Conservation (phyloP, 2,797 vertebrate genomes). For the Melanotaenia boesemani region DNA sequence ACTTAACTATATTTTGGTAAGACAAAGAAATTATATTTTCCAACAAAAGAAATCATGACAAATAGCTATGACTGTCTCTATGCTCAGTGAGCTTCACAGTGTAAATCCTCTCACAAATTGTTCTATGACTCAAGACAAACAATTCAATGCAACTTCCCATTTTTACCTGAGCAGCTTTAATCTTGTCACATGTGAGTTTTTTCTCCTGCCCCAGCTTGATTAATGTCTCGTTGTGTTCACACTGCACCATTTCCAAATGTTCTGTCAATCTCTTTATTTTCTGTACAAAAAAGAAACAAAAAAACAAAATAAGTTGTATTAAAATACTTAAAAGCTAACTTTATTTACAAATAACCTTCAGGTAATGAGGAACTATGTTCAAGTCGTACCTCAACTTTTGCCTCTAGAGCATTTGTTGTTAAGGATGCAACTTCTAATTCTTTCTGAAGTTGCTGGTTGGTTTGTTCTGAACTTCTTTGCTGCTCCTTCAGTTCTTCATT, state of each 20-base stretch:
- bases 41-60: conserved; percentile 20
- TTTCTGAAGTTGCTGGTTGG: conserved; percentile 63
- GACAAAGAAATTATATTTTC: conserved; percentile 27
- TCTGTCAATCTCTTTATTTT: conserved; percentile 45
- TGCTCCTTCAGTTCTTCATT: conserved; percentile 49
- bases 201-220: conserved; percentile 50
- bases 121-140: conserved; percentile 19
- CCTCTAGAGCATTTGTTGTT: conserved; percentile 55
- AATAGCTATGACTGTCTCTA: conserved; percentile 23
- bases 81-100: conserved; percentile 33
- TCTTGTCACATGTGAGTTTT: conserved; percentile 41
- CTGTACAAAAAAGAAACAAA: conserved; percentile 37
- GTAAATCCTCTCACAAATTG: conserved; percentile 36
- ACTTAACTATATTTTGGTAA: conserved; percentile 8
- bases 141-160: conserved; percentile 5
- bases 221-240: conserved; percentile 47
- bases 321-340: background rate
- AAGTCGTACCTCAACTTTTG: conserved; percentile 47
- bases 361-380: background rate
- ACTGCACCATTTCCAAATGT: conserved; percentile 41
- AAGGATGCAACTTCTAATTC: conserved; percentile 64
- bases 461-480: conserved; percentile 40
- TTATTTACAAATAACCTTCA: background rate
- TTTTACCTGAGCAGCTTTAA: conserved; percentile 70
- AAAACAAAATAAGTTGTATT: conserved; percentile 1